phyloP scores from a whole-genome alignment of 2,888 invertebrate species.

The Acrocyrtus sp. region DNA sequence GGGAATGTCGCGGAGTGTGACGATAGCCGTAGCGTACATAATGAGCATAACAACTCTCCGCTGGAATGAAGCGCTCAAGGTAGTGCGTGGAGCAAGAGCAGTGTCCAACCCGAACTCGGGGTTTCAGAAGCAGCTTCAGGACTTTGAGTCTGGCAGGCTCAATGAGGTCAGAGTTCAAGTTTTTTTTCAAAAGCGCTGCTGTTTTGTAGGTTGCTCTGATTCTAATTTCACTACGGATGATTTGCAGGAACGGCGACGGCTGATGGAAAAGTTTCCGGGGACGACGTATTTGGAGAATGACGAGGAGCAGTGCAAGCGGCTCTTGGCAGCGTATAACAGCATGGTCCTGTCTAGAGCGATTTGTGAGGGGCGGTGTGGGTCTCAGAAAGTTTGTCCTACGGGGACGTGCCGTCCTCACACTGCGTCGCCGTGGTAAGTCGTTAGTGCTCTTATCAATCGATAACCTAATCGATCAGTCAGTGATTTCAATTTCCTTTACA shows the following conservation, averaged over 20 bases:
- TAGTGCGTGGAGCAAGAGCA: conserved; percentile 88
- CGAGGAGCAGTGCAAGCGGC: conserved; percentile 78
- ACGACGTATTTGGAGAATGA: conserved; percentile 79
- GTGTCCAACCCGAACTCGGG: conserved; percentile 97
- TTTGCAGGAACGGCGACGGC: conserved; percentile 80
- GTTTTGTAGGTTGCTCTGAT: no score
- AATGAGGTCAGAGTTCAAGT: conserved; percentile 76
- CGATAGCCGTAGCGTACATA: conserved; percentile 94
- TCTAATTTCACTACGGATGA: no score
- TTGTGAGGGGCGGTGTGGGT: conserved; percentile 86
- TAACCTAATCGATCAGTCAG: neutral
- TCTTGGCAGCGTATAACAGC: conserved; percentile 86
- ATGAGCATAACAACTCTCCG: conserved; percentile 91
- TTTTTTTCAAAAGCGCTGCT: no score
- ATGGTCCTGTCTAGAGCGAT: conserved; percentile 81
- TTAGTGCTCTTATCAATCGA: no score
- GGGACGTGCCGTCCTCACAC: conserved; percentile 72
- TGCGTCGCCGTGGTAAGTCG: conserved; percentile 52
- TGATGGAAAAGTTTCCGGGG: conserved; percentile 87
- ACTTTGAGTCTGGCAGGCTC: conserved; percentile 84
- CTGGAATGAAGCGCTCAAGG: conserved; percentile 94
- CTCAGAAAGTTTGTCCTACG: conserved; percentile 87
- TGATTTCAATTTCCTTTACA: conserved; percentile 18
- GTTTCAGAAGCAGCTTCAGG: conserved; percentile 93
- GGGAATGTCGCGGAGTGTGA: conserved; percentile 96